A percentile compares a stretch with the other conserved stretches of the same genome.
These are phyloP conservation scores for Sapayoa aenigma DNA, from an alignment of 2,113 vertebrate species.

Conservation along the genomic window DNA sequence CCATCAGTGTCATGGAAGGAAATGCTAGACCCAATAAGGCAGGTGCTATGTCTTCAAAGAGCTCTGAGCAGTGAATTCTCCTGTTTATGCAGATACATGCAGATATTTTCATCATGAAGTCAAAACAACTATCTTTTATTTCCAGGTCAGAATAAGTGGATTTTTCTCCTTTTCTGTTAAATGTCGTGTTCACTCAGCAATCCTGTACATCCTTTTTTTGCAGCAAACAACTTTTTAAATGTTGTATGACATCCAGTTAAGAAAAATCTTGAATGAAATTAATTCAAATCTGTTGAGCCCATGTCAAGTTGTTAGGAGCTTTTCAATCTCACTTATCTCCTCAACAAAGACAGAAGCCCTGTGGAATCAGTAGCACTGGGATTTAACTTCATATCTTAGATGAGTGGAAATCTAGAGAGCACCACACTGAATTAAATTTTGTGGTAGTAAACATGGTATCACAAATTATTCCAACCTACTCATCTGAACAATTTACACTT, in stretches of 20 bases:
- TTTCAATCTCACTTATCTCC: constrained; percentile 26
- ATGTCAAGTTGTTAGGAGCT: neutral
- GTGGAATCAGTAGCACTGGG: neutral
- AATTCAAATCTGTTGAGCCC: neutral
- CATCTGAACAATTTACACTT: neutral
- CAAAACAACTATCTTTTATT: neutral
- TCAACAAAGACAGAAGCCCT: neutral
- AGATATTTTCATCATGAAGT: neutral
- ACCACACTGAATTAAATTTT: neutral
- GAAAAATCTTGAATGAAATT: constrained; percentile 17
- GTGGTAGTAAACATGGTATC: neutral
- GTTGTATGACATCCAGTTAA: neutral
- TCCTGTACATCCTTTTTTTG: neutral
- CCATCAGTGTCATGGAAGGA: neutral
- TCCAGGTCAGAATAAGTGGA: neutral
- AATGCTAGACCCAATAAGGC: neutral
- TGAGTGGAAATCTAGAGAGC: neutral
- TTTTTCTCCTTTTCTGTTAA: neutral
- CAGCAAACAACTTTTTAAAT: neutral
- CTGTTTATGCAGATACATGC: neutral
- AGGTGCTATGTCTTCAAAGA: neutral
- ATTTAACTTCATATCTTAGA: constrained; percentile 18
- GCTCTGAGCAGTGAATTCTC: neutral
- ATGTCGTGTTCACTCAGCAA: neutral
- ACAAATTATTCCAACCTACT: neutral